Percentiles rank a stretch among this genome's conserved stretches.
phyloP scores from a whole-genome alignment of 2,797 vertebrate species.

The Manis crassicaudata region DNA sequence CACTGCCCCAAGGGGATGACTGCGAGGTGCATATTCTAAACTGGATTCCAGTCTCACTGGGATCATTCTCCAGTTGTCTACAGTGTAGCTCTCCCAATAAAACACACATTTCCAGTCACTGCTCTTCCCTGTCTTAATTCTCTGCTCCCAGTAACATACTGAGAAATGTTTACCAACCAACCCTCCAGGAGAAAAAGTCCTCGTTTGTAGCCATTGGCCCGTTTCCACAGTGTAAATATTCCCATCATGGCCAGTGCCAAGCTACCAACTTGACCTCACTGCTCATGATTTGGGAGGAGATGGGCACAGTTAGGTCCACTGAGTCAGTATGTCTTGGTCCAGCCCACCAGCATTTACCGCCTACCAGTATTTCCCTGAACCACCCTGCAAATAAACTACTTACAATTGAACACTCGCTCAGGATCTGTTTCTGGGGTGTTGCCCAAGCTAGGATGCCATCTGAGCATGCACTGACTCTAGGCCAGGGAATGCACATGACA shows the following conservation, averaged over 20 bases:
- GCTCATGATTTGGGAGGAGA: neutral
- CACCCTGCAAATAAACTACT: neutral
- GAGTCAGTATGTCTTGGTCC: neutral
- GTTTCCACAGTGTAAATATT: neutral
- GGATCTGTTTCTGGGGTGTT: neutral
- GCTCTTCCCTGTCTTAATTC: neutral
- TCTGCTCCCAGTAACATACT: neutral
- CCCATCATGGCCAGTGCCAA: neutral
- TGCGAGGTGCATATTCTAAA: neutral
- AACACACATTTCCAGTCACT: neutral
- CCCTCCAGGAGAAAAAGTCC: rapidly evolving
- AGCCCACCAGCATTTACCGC: neutral
- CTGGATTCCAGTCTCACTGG: neutral
- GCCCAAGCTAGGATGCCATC: neutral
- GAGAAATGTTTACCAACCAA: conserved; percentile 17
- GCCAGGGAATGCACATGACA: neutral
- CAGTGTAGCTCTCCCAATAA: neutral
- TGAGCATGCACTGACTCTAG: neutral
- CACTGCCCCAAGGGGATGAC: neutral
- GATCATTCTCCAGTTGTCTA: neutral
- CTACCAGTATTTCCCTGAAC: neutral
- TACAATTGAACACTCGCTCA: neutral
- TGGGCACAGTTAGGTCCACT: neutral
- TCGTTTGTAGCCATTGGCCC: neutral
- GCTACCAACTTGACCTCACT: neutral